Evolutionary conservation across 1,140 invertebrate genomes (phyloP).

Genomic region (Phenacoccus solenopsis): DNA sequence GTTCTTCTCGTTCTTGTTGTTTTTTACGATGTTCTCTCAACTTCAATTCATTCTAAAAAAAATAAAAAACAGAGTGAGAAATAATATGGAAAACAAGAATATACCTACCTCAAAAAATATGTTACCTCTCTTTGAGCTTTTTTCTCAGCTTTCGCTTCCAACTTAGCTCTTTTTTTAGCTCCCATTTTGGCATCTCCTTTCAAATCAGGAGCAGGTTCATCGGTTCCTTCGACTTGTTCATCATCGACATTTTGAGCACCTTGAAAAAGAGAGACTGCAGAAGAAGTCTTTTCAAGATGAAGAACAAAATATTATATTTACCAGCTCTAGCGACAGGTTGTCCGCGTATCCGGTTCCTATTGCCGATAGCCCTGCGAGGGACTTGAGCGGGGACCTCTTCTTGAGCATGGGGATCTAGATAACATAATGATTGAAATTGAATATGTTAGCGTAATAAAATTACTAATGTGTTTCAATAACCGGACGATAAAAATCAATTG

Average conservation of each 20-base stretch:
- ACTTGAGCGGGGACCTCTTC: neutral
- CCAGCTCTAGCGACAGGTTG: constrained; percentile 11
- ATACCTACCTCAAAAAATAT: neutral
- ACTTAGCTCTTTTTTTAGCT: constrained; percentile 79
- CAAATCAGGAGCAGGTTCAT: neutral
- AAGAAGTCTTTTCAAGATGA: neutral
- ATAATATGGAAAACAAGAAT: neutral
- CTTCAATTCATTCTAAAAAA: constrained; percentile 45
- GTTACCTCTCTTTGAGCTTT: constrained; percentile 64
- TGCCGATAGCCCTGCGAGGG: neutral
- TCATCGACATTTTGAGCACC: constrained; percentile 24
- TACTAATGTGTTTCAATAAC: neutral
- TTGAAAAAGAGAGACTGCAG: neutral
- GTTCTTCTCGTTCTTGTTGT: constrained; percentile 50
- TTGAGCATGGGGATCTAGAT: neutral
- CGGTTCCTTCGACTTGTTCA: constrained; percentile 20
- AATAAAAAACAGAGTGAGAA: constrained; percentile 1
- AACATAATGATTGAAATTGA: neutral
- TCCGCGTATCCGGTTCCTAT: constrained; percentile 14
- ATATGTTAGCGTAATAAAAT: neutral
- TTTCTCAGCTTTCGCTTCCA: constrained; percentile 86
- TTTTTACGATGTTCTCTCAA: constrained; percentile 58
- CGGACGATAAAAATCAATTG: neutral
- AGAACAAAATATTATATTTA: neutral
- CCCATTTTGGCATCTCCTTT: constrained; percentile 57